Base-by-base conservation (phyloP, 2,888 invertebrate species). In the Phania funesta region DNA sequence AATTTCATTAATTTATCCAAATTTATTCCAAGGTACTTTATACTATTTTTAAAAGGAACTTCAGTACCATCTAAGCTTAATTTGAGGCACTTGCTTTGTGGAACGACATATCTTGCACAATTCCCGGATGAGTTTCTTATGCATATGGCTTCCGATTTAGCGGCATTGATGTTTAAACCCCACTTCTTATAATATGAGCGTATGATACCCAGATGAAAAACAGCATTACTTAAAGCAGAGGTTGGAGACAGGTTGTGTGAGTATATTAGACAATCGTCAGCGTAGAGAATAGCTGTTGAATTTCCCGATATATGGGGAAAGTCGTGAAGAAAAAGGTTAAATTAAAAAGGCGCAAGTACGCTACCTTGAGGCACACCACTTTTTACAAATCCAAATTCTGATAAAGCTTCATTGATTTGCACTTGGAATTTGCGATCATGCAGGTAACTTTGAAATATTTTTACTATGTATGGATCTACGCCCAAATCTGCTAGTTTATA, bases 301-400 rank as follows among this genome's bases (percentile, higher is more conserved):
- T n/a, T 44, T 16, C n/a, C 29, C 4, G 16, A 4, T 9, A 18
- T 11, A 13, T 54, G 68, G 1, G 68, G 56, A 16, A 68, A 68
- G 13, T 75, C 58, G 8, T 58, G 32, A 6, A 54, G 32, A 11
- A 18, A 54, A 9, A 54, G 18, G 13, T 54, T 54, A 9, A 54
- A 77, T 22, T 56, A 44, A 20, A 9, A 26, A 4, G 64, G 80
- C 13, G 62, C 77, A 4, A 65, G 8, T 1, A 74, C 68, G 0
- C 73, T 64, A 0, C 77, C 74, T 38, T 83, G 77, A 0, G 76
- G 64, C 2, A 82, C 74, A 9, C 78, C 78, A 16, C 74, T 62
- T 0, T 62, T 38, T 11, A 64, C 24, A 1, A 3, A 0, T 0
- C 38, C 13, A 6, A 35, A n/a, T 0, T 48, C 2, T 9, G 77